A percentile compares a stretch with the other conserved stretches of the same genome.
Evolutionary conservation across 2,797 vertebrate species (phyloP).

Genomic region (Erethizon dorsatum): DNA sequence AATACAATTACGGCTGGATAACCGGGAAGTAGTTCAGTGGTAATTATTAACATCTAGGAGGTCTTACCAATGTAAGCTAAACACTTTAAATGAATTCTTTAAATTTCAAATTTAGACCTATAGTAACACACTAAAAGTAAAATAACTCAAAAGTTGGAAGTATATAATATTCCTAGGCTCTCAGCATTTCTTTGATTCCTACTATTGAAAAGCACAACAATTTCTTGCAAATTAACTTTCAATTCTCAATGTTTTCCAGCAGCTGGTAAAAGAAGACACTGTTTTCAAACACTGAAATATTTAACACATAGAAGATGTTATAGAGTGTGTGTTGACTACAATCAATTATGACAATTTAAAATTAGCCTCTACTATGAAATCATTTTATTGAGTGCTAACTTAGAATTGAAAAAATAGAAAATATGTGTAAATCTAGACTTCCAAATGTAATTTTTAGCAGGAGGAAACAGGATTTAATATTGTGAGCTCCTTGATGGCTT

Average conservation of each 20-base stretch:
- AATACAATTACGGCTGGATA: background rate
- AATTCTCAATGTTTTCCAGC: background rate
- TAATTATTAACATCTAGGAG: background rate
- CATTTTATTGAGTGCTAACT: background rate
- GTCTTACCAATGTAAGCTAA: background rate
- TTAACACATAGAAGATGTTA: background rate
- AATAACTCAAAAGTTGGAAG: background rate
- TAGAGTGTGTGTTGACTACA: background rate
- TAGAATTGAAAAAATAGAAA: background rate
- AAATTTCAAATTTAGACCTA: background rate
- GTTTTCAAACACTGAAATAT: background rate
- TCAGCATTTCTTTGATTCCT: conserved; percentile 10
- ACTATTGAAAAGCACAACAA: background rate
- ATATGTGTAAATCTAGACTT: background rate
- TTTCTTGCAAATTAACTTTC: background rate
- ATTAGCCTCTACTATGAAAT: background rate
- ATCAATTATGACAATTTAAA: background rate
- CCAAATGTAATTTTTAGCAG: background rate
- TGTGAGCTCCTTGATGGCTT: background rate
- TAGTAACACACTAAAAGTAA: background rate
- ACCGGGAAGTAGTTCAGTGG: background rate
- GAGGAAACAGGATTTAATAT: background rate
- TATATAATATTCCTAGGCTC: background rate
- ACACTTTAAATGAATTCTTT: background rate
- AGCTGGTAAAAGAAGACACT: background rate